Evolutionary conservation across 2,888 invertebrate genomes (phyloP), one percentile per base, ranked within the genome.

Genomic region (Megaustenia siamemsis): DNA sequence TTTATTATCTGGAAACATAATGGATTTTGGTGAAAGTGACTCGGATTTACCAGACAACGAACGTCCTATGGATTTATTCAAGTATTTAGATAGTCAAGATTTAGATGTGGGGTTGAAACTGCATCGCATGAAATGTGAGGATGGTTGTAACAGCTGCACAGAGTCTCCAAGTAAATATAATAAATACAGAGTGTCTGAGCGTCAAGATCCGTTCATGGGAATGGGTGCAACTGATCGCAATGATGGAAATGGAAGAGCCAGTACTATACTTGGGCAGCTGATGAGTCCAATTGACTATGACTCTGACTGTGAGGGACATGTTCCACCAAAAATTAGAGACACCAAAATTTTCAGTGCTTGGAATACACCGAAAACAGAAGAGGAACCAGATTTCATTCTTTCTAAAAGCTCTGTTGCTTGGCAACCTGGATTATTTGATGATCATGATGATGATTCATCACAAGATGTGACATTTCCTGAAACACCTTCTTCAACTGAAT

Each of bases 161-260:
- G 66, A 75, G 1, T 28, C 82, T 32, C 75, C 66, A 12, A 75
- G 66, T 38, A 82, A 75, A n/a, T 82, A 75, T 60, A 66, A 10
- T 35, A 82, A 45, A 49, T 75, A 45, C 76, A 28, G 82, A 21
- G 82, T 82, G 5, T 73, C 73, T 32, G 73, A 73, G 15, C 69
- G 76, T 0, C 63, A 69, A 18, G 83, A 83, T 56, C 83, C 83
- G 3, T 83, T 83, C 69, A 83, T 83, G 83, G 83, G 83, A 53
- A 45, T 32, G 28, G 43, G 28, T 10, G 5, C 8, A 32, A 15
- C 49, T 32, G 73, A 49, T 73, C 71, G 45, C 10, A 71, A n/a
- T 21, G 49, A 32, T 32, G 45, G 32, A 43, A 49, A 18, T 49
- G 49, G 73, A 32, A 73, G 32, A 49, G 32, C 49, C 73, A 73